Conservation (phyloP, 1,140 invertebrate genomes). For the Sinella curviseta region DNA sequence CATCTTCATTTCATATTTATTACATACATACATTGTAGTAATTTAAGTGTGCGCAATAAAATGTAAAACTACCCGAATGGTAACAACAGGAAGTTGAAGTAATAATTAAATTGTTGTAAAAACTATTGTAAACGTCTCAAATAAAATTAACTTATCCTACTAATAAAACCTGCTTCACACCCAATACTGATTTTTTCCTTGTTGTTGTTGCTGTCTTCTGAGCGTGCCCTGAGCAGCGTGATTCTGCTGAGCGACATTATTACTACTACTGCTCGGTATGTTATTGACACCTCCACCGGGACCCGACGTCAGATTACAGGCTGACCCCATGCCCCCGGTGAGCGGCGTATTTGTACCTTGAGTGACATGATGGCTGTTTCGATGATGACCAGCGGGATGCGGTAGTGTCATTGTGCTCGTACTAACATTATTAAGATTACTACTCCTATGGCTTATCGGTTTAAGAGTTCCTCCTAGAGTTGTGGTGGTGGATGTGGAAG, state of each 20-base stretch:
- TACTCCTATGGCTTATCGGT: background rate
- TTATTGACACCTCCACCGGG: background rate
- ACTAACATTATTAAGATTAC: background rate
- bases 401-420: constrained; percentile 8
- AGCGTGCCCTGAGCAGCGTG: constrained; percentile 28
- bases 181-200: constrained; percentile 49
- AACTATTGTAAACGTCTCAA: no score
- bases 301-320: background rate
- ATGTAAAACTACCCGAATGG: background rate
- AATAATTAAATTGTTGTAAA: no score
- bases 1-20: background rate
- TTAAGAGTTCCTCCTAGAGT: constrained; percentile 8
- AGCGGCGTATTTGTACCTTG: constrained; percentile 18
- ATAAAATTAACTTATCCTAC: no score
- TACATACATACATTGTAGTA: background rate
- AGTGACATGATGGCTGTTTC: constrained; percentile 6
- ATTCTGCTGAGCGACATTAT: constrained; percentile 22
- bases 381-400: constrained; percentile 2
- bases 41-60: background rate
- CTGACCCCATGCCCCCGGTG: background rate
- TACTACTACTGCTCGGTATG: constrained; percentile 21
- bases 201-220: constrained; percentile 31
- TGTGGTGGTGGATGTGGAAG: background rate
- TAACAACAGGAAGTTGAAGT: background rate
- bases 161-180: constrained; percentile 32